Base-by-base conservation (phyloP, 2,888 invertebrate genomes). In the Diadegma fenestrale region DNA sequence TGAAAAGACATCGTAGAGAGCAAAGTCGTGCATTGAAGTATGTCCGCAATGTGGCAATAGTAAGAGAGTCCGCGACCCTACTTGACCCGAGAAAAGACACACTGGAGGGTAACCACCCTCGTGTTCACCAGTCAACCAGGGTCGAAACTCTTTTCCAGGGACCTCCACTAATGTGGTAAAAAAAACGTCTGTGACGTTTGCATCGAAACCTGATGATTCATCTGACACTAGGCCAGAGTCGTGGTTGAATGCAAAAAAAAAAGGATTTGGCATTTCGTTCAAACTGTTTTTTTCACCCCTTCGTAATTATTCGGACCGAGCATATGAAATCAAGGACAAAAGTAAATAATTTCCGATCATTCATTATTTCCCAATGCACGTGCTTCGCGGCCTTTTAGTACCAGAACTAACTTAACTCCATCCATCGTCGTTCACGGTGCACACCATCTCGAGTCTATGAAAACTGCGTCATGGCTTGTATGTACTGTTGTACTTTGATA, bases 11-110 rank as follows among this genome's bases (percentile, higher is more conserved):
- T 76, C 66, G 26, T 75, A 64, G 75, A 61, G 73, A 73, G 54
- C 69, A 48, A n/a, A 71, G 41, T 30, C 43, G 51, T 19, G 66
- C 41, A 69, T 26, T 8, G 43, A 63, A 26, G 51, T 43, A 72
- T 66, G 51, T 80, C 66, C 73, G 77, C 79, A 76, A 80, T 85
- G 85, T 85, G 82, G 76, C 69, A 80, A 68, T 73, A 85, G 79
- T 82, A 80, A 80, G 80, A 80, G 80, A 85, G 82, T 77, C 80
- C 79, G 73, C 75, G 85, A 82, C 82, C 85, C 80, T 80, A 73
- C 76, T 82, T 85, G 85, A 85, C 85, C 82, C 76, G 68, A 48
- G 82, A 78, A 80, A 77, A 82, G 76, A 80, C 76, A 72, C 77
- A 22, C 54, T 54, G 61, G 64, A 64, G 76, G 79, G 69, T 66